These are phyloP conservation scores for Ornithorhynchus anatinus DNA, from an alignment of 2,113 vertebrate species.

Conservation along the genomic window DNA sequence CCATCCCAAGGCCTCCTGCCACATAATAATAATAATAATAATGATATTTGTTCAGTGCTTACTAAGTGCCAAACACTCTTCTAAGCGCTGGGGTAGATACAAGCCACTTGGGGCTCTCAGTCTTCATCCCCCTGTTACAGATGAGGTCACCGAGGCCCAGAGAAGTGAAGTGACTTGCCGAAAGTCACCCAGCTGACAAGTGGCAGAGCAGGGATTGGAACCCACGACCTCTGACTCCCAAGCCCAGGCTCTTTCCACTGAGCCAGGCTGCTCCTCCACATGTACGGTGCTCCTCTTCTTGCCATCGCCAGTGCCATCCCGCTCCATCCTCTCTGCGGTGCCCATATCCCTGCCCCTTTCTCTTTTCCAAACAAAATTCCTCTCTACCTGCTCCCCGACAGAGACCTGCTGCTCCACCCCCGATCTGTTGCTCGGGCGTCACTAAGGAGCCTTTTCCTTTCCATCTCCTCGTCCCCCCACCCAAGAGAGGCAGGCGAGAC, in stretches of 20 bases:
- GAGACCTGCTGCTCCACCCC: neutral
- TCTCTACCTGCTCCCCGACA: too few relatives aligned
- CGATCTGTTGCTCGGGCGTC: conserved; percentile 24
- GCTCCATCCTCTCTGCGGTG: neutral
- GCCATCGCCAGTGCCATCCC: neutral
- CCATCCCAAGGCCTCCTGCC: too few relatives aligned
- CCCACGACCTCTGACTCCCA: neutral
- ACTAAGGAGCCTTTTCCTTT: neutral
- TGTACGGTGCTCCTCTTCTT: neutral
- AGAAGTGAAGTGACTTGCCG: too few relatives aligned
- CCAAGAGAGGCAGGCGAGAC: neutral
- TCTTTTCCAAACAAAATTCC: too few relatives aligned
- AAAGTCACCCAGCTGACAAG: neutral
- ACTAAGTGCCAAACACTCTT: too few relatives aligned
- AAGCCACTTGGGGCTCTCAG: too few relatives aligned
- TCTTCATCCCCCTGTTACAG: too few relatives aligned
- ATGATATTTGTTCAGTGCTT: too few relatives aligned
- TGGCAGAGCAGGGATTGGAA: neutral
- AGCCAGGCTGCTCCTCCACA: conserved; percentile 37
- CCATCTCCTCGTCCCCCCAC: neutral
- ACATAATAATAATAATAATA: too few relatives aligned
- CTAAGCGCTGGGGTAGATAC: too few relatives aligned
- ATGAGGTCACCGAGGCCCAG: too few relatives aligned
- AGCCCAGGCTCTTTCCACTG: neutral
- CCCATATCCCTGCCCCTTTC: too few relatives aligned